A percentile compares a stretch with the other conserved stretches of the same genome.
Conservation (phyloP, 2,888 invertebrate species). For the Eupithecia exiguata region DNA sequence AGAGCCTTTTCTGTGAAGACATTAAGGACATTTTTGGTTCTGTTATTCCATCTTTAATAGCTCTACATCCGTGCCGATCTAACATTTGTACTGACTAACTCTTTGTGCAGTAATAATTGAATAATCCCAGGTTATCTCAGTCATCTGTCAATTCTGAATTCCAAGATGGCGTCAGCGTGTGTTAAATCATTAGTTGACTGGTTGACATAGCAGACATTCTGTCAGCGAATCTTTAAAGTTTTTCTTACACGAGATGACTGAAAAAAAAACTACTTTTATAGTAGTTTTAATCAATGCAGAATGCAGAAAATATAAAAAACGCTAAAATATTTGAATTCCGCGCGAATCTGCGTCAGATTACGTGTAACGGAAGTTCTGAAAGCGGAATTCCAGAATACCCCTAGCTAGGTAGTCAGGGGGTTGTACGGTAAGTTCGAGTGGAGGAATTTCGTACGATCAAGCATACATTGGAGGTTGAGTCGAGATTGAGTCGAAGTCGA, state of each 20-base stretch:
- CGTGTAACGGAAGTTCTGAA: too few relatives aligned
- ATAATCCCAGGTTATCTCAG: background rate
- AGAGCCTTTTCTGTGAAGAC: background rate
- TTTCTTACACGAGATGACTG: background rate
- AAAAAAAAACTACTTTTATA: too few relatives aligned
- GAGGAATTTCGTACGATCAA: too few relatives aligned
- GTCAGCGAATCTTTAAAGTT: background rate
- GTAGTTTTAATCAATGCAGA: too few relatives aligned
- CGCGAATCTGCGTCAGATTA: too few relatives aligned
- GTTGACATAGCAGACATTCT: background rate
- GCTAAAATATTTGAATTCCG: too few relatives aligned
- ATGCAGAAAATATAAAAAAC: too few relatives aligned
- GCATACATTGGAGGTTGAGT: too few relatives aligned
- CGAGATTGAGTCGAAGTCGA: too few relatives aligned
- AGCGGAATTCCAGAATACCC: too few relatives aligned
- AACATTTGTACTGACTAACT: background rate
- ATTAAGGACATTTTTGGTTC: background rate
- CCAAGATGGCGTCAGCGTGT: background rate
- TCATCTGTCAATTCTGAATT: background rate
- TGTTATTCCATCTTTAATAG: background rate
- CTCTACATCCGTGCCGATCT: background rate
- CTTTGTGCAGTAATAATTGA: conserved; percentile 5
- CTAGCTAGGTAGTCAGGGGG: too few relatives aligned
- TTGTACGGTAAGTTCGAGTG: too few relatives aligned
- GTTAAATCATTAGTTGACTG: background rate